Evolutionary conservation across 2,113 vertebrate genomes (phyloP).

Genomic region (Thamnaconus septentrionalis): DNA sequence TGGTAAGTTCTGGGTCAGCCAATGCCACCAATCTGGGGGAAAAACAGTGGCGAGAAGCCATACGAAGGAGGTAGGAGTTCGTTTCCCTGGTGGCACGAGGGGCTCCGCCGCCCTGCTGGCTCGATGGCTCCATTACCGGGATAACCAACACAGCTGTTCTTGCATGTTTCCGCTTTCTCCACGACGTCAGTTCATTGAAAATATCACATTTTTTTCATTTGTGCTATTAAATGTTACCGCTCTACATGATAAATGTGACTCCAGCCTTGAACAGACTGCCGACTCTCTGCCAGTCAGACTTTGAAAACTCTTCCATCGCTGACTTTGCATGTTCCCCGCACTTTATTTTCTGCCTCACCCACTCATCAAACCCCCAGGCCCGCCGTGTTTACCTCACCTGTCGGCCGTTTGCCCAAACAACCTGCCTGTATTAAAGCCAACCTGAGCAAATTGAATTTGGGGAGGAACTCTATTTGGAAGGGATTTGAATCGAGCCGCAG

Average conservation of each 20-base stretch:
- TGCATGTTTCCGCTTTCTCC: too few relatives aligned
- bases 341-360: slow-evolving; percentile 20
- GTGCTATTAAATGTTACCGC: too few relatives aligned
- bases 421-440: neutral
- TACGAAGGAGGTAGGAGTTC: slow-evolving; percentile 73
- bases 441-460: too few relatives aligned
- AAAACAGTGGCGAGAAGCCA: slow-evolving; percentile 35
- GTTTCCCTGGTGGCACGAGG: slow-evolving; percentile 36
- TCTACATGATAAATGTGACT: too few relatives aligned
- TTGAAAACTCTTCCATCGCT: slow-evolving; percentile 12
- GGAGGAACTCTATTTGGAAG: neutral
- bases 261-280: too few relatives aligned
- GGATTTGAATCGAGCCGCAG: neutral
- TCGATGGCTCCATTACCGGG: slow-evolving; percentile 4
- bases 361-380: slow-evolving; percentile 25
- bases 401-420: slow-evolving; percentile 16
- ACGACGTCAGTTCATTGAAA: slow-evolving; percentile 10
- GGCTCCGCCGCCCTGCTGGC: neutral
- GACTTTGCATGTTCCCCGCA: slow-evolving; percentile 45
- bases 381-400: slow-evolving; percentile 34
- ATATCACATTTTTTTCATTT: too few relatives aligned
- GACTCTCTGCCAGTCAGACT: too few relatives aligned
- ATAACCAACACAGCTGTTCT: neutral
- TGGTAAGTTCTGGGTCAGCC: slow-evolving; percentile 74
- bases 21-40: slow-evolving; percentile 48